A percentile compares a stretch with the other conserved stretches of the same genome.
These are phyloP conservation scores for Gopherus evgoodei DNA, from an alignment of 2,113 vertebrate species.

Conservation along the genomic window DNA sequence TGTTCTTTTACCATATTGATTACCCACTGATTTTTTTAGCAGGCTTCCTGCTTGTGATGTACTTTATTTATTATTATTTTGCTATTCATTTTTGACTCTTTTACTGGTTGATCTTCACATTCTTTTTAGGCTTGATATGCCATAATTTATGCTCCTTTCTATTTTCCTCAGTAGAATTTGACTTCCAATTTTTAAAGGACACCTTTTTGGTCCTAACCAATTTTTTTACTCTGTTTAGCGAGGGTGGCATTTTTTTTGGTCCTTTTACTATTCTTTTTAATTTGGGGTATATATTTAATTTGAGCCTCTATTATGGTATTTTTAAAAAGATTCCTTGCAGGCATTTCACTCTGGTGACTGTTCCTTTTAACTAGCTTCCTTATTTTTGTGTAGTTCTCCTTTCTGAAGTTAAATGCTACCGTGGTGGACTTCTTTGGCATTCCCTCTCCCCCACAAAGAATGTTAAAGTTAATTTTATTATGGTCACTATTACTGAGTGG, in stretches of 20 bases:
- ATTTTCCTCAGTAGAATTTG: background rate
- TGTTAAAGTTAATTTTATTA: background rate
- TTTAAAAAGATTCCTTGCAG: background rate
- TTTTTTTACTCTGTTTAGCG: background rate
- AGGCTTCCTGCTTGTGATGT: background rate
- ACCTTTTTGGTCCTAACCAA: background rate
- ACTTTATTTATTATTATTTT: background rate
- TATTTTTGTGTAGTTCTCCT: background rate
- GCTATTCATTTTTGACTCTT: background rate
- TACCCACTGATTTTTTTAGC: background rate
- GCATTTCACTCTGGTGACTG: background rate
- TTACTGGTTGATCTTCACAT: background rate
- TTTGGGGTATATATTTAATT: background rate
- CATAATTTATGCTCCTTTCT: background rate
- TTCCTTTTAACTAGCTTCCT: background rate
- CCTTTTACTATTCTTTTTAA: background rate
- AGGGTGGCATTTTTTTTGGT: background rate
- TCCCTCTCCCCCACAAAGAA: background rate
- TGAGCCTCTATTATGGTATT: background rate
- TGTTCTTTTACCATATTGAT: background rate
- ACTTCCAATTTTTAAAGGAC: background rate
- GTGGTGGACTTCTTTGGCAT: background rate
- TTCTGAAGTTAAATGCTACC: background rate
- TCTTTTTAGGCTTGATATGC: background rate
- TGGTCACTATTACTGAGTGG: background rate